Base-by-base conservation (phyloP, 2,797 vertebrate species). In the Acipenser transmontanus region DNA sequence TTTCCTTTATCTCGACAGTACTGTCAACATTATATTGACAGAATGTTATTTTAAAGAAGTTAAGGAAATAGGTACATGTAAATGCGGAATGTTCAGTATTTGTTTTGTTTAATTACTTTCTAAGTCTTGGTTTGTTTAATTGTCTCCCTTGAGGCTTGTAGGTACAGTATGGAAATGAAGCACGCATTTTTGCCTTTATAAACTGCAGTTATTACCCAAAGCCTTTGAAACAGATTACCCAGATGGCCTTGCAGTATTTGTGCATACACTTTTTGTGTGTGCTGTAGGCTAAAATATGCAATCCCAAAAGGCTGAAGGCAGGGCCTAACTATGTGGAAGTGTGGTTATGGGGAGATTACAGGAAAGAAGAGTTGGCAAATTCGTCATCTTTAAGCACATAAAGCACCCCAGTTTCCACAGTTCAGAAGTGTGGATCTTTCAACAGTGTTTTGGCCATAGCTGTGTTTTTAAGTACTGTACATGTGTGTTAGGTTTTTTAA, bases 81-180 rank as follows among this genome's bases (percentile, higher is more conserved):
- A 83, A 87, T 88, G 87, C 86, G 86, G 86, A 89, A 88, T 87
- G 87, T 89, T 89, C 84, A 72, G 69, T 88, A 88, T 89, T 88
- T 84, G 85, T 89, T 88, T 90, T 89, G 82, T 87, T 82, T 87
- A 88, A 88, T 89, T 88, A 83, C 87, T 89, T 87, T 88, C 85
- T 88, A 89, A 89, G 88, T 90, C 84, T 86, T 82, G 82, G 86
- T 90, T 91, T 88, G 88, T 89, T 89, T 85, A 88, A 88, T 89
- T 89, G 84, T 77, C 78, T 82, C 81, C 87, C 88, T 87, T 79
- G 76, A 87, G 89, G 88, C 86, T 82, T 83, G 75, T 85, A 84
- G 82, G 84, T 88, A 34, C 34, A 34, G 34, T 72, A 89, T 91
- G 89, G 82, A 88, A 89, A 91, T 91, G 71, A 87, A 84, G 80